Conservation (phyloP, 2,797 vertebrate species). For the Trachurus trachurus region DNA sequence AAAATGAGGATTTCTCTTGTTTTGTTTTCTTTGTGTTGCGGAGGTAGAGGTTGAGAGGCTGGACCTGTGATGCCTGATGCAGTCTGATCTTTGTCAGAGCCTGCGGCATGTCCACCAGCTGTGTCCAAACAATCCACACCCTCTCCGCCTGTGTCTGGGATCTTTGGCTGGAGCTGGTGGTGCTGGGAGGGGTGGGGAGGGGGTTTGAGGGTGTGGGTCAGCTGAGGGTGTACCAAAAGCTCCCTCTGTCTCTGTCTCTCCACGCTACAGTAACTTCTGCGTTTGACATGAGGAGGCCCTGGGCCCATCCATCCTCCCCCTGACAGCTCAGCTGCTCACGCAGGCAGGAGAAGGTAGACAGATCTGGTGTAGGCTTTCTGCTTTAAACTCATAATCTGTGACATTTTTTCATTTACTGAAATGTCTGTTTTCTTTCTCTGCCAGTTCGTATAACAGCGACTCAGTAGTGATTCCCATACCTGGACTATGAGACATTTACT, state of each 20-base stretch:
- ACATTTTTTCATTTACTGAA: slow-evolving; percentile 28
- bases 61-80: slow-evolving; percentile 29
- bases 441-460: slow-evolving; percentile 5
- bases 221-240: slow-evolving; percentile 56
- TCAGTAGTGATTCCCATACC: neutral
- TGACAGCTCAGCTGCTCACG: slow-evolving; percentile 59
- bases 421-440: slow-evolving; percentile 26
- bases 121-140: slow-evolving; percentile 69
- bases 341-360: slow-evolving; percentile 33
- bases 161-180: slow-evolving; percentile 30
- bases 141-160: slow-evolving; percentile 41
- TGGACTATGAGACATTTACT: neutral
- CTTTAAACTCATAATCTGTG: slow-evolving; percentile 38
- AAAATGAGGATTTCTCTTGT: neutral
- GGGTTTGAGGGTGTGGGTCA: slow-evolving; percentile 51
- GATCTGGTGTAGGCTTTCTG: slow-evolving; percentile 33
- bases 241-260: slow-evolving; percentile 27
- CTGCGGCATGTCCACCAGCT: slow-evolving; percentile 68
- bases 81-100: slow-evolving; percentile 53
- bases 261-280: slow-evolving; percentile 75
- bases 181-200: neutral
- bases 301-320: slow-evolving; percentile 56
- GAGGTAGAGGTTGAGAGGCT: slow-evolving; percentile 5
- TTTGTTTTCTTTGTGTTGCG: slow-evolving; percentile 10
- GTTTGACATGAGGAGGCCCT: slow-evolving; percentile 64